Percentiles rank a stretch among this genome's conserved stretches.
Evolutionary conservation across 2,113 vertebrate genomes (phyloP).

Genomic region (Cebus imitator): DNA sequence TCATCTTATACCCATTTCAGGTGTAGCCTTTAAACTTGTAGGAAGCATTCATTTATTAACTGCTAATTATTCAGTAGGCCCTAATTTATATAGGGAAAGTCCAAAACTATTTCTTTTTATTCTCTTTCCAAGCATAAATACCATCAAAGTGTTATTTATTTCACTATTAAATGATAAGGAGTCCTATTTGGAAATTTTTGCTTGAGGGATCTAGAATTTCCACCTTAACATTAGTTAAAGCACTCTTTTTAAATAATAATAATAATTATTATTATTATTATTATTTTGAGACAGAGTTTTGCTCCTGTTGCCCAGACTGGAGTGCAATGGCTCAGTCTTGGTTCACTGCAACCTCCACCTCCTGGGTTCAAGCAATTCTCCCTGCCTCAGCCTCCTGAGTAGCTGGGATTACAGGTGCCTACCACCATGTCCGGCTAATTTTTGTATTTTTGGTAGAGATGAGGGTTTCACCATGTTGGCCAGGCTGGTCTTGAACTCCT

Average conservation of each 20-base stretch:
- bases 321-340: no score
- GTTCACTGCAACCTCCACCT: no score
- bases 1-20: conserved; percentile 41
- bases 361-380: no score
- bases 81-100: conserved; percentile 73
- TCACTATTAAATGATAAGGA: conserved; percentile 63
- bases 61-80: conserved; percentile 62
- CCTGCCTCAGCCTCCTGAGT: no score
- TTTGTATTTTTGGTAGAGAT: no score
- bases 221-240: conserved; percentile 41
- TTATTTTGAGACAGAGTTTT: no score
- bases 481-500: no score
- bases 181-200: conserved; percentile 56
- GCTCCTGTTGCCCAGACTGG: no score
- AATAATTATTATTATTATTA: background rate
- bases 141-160: conserved; percentile 69
- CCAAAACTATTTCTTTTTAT: conserved; percentile 65
- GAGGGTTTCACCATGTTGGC: no score
- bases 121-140: conserved; percentile 66
- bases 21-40: conserved; percentile 52
- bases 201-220: conserved; percentile 62
- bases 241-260: background rate
- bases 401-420: no score
- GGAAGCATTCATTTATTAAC: conserved; percentile 68
- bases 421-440: no score